A percentile compares a stretch with the other conserved stretches of the same genome.
Conservation (phyloP, 1,140 invertebrate species). For the Thaumetopoea pityocampa region DNA sequence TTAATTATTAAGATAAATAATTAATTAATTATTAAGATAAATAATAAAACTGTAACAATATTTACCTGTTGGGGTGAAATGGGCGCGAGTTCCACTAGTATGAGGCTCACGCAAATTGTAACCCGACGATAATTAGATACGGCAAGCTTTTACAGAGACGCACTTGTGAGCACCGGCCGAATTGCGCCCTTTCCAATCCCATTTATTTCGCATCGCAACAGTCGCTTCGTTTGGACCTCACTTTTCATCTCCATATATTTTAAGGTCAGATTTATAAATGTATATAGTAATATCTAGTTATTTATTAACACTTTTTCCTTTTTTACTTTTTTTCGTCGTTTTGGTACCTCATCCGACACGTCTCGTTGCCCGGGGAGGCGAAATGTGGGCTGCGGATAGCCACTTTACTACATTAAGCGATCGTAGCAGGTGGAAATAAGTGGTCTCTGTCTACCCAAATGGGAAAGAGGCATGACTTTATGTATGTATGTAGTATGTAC, state of each 20-base stretch:
- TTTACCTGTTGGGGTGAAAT: slow-evolving; percentile 14
- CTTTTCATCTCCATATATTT: slow-evolving; percentile 33
- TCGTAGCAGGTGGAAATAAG: too few species aligned
- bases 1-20: too few species aligned
- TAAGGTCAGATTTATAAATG: slow-evolving; percentile 9
- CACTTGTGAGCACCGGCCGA: slow-evolving; percentile 64
- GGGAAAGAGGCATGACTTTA: too few species aligned
- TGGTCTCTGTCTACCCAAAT: too few species aligned
- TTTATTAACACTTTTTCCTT: not conserved
- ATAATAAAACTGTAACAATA: not conserved
- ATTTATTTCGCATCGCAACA: slow-evolving; percentile 51
- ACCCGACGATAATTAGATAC: slow-evolving; percentile 71
- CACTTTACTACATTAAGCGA: too few species aligned
- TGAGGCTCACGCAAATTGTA: slow-evolving; percentile 47
- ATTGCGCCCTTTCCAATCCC: slow-evolving; percentile 70
- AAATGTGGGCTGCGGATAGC: too few species aligned
- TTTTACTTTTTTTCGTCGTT: not conserved
- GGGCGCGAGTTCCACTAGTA: slow-evolving; percentile 33
- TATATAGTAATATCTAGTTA: slow-evolving; percentile 2
- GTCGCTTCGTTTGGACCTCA: slow-evolving; percentile 38
- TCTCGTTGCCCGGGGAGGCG: too few species aligned
- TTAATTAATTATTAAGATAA: too few species aligned
- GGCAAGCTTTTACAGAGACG: slow-evolving; percentile 67
- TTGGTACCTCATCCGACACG: too few species aligned
- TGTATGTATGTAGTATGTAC: too few species aligned